phyloP scores from a whole-genome alignment of 2,113 vertebrate species.

The Synodontis membranacea region DNA sequence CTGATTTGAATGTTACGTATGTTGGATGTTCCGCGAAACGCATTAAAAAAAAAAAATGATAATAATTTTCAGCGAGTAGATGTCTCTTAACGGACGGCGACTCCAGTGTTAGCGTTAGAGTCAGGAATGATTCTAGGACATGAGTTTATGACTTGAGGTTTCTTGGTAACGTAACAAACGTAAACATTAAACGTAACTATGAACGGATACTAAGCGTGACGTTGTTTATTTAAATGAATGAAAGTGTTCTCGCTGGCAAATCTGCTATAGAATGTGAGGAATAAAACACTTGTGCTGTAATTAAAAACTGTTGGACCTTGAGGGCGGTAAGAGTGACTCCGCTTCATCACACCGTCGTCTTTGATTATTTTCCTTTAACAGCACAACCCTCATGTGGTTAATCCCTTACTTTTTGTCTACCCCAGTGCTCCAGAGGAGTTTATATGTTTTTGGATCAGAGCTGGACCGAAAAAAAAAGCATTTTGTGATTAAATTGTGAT shows the following conservation, averaged over 20 bases:
- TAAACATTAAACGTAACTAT: not conserved
- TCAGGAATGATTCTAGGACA: too few relatives aligned
- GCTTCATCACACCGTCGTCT: not conserved
- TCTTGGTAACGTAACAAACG: not conserved
- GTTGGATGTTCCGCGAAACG: too few relatives aligned
- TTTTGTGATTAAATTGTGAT: not conserved
- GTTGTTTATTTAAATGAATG: not conserved
- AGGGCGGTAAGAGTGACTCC: not conserved
- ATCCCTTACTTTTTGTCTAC: not conserved
- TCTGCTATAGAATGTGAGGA: too few relatives aligned
- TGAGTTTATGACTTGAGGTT: not conserved
- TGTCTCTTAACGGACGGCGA: too few relatives aligned
- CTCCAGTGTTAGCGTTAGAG: not conserved
- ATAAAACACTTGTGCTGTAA: too few relatives aligned
- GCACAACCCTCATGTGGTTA: not conserved
- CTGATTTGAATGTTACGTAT: too few relatives aligned
- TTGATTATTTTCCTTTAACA: not conserved
- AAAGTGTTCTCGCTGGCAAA: not conserved
- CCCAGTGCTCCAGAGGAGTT: not conserved
- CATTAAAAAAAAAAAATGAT: too few relatives aligned
- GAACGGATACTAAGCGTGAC: too few relatives aligned
- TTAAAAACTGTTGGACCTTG: not conserved
- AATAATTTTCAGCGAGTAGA: too few relatives aligned
- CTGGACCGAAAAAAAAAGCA: not conserved
- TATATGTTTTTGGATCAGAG: too few relatives aligned